Conservation (phyloP, 2,888 invertebrate genomes). For the Cactoblastis cactorum region DNA sequence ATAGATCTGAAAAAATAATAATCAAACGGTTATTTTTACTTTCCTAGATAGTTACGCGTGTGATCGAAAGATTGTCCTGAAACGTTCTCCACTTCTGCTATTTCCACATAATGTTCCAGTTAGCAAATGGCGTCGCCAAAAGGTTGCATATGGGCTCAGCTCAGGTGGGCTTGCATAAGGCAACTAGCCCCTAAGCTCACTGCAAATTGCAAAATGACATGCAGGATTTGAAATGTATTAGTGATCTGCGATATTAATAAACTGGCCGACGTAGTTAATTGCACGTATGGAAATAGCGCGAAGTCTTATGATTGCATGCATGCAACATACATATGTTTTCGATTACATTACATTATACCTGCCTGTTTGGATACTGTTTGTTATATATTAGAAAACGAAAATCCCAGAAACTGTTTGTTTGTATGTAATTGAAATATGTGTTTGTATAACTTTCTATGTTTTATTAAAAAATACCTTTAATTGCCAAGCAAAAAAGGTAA, state of each 20-base stretch:
- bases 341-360: too few species aligned
- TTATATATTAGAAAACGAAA: background rate
- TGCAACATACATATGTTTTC: too few species aligned
- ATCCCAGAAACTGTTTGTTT: too few species aligned
- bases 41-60: background rate
- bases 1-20: too few species aligned
- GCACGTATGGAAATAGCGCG: conserved; percentile 25
- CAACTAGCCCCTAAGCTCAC: conserved; percentile 59
- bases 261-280: conserved; percentile 23
- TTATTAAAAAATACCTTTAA: too few species aligned
- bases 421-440: too few species aligned
- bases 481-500: too few species aligned
- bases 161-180: conserved; percentile 57
- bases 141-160: conserved; percentile 31
- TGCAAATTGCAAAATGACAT: conserved; percentile 54
- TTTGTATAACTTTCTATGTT: too few species aligned
- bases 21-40: too few species aligned
- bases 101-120: conserved; percentile 52
- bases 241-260: conserved; percentile 16
- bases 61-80: conserved; percentile 3
- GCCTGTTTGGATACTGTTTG: too few species aligned
- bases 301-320: too few species aligned
- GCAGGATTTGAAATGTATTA: conserved; percentile 33
- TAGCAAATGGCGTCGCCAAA: conserved; percentile 54
- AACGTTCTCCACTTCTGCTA: conserved; percentile 24